Evolutionary conservation across 2,797 vertebrate species (phyloP).

Genomic region (Paratrypauchen microcephalus): DNA sequence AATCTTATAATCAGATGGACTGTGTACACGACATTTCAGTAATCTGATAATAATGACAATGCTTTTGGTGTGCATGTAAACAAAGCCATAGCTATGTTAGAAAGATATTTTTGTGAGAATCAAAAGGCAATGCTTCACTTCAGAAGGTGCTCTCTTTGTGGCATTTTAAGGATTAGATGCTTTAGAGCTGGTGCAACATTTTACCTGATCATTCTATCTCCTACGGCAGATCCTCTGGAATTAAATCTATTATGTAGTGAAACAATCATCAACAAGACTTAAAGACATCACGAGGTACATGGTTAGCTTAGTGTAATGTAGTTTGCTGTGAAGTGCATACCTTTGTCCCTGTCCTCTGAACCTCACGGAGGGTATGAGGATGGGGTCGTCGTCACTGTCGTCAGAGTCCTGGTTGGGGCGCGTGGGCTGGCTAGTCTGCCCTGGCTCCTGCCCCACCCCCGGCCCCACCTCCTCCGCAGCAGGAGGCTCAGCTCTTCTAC

Average conservation of each 20-base stretch:
- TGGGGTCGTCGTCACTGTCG: slow-evolving; percentile 95
- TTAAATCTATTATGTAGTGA: slow-evolving; percentile 84
- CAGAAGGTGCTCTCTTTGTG: slow-evolving; percentile 27
- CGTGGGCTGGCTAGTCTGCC: slow-evolving; percentile 62
- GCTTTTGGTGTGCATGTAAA: too few relatives aligned
- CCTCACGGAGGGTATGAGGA: slow-evolving; percentile 90
- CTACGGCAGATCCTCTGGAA: slow-evolving; percentile 97
- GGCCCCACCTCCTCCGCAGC: slow-evolving; percentile 46
- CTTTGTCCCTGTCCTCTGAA: slow-evolving; percentile 92
- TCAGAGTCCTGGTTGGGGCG: slow-evolving; percentile 88
- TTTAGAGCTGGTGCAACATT: slow-evolving; percentile 53
- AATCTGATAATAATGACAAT: too few relatives aligned
- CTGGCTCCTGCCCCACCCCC: slow-evolving; percentile 5
- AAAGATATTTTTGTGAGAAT: slow-evolving; percentile 36
- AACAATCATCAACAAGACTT: slow-evolving; percentile 72
- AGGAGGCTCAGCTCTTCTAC: slow-evolving; percentile 70
- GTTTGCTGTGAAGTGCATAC: slow-evolving; percentile 60
- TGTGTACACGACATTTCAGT: too few relatives aligned
- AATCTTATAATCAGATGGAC: too few relatives aligned
- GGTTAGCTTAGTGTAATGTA: background rate
- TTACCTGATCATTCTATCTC: slow-evolving; percentile 99
- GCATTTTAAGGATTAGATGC: slow-evolving; percentile 58
- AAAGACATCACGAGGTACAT: slow-evolving; percentile 6
- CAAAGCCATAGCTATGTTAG: slow-evolving; percentile 9
- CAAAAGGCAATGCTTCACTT: slow-evolving; percentile 16